These are phyloP conservation scores for Chionodraco myersi DNA, from an alignment of 2,113 vertebrate species.

Conservation along the genomic window DNA sequence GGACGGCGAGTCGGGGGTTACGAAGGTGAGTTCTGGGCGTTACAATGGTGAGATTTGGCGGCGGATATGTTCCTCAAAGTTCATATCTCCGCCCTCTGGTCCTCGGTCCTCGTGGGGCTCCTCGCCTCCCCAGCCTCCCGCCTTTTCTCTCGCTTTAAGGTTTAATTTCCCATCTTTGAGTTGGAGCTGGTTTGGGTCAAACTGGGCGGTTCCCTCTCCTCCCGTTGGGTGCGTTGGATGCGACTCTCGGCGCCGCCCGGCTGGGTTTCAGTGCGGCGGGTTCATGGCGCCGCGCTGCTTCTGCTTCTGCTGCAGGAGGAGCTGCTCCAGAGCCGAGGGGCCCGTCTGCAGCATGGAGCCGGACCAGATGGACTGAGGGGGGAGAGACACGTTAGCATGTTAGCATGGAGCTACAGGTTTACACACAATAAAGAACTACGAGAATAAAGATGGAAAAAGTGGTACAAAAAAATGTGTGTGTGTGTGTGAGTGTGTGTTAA, in stretches of 20 bases:
- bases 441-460: no score
- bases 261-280: constrained; percentile 93
- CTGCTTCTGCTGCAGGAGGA: constrained; percentile 99
- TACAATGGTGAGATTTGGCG: constrained; percentile 61
- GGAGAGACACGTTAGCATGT: background rate
- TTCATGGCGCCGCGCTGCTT: constrained; percentile 98
- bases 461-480: no score
- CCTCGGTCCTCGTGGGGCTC: constrained; percentile 59
- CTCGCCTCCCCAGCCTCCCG: constrained; percentile 88
- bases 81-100: constrained; percentile 82
- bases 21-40: constrained; percentile 52
- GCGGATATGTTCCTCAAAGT: constrained; percentile 65
- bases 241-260: constrained; percentile 66
- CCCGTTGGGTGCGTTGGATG: constrained; percentile 21
- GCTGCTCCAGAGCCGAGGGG: constrained; percentile 98
- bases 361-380: constrained; percentile 97
- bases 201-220: constrained; percentile 55
- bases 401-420: background rate
- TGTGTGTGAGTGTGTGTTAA: no score
- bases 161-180: constrained; percentile 69
- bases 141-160: constrained; percentile 76
- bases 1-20: constrained; percentile 50
- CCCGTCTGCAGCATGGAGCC: constrained; percentile 99
- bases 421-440: no score
- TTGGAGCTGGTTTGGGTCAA: constrained; percentile 77